These are phyloP conservation scores for Strigamia maritima DNA, from an alignment of 2,888 invertebrate species.

Conservation along the genomic window DNA sequence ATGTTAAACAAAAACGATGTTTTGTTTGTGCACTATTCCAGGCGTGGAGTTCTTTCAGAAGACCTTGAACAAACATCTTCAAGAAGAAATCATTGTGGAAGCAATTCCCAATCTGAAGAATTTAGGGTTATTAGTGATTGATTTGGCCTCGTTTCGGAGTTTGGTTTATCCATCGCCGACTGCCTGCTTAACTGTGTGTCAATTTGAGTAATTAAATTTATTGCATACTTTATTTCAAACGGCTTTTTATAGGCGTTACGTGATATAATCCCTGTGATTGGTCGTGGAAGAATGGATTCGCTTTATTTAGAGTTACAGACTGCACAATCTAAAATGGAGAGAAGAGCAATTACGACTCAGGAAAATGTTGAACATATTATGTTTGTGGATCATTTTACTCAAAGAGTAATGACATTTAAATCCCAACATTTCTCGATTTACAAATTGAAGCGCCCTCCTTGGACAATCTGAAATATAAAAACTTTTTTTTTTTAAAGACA, in stretches of 20 bases:
- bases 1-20: slow-evolving; percentile 63
- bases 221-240: neutral
- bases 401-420: slow-evolving; percentile 49
- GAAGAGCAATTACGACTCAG: slow-evolving; percentile 66
- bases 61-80: slow-evolving; percentile 57
- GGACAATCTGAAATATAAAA: no score
- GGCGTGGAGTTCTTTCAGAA: slow-evolving; percentile 64
- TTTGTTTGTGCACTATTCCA: slow-evolving; percentile 44
- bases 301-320: slow-evolving; percentile 62
- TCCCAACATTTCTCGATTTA: no score
- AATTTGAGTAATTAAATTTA: slow-evolving; percentile 46
- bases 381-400: slow-evolving; percentile 66
- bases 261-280: neutral
- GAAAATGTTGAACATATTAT: slow-evolving; percentile 70
- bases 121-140: slow-evolving; percentile 70
- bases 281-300: neutral
- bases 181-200: slow-evolving; percentile 64
- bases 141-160: slow-evolving; percentile 68
- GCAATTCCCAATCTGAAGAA: slow-evolving; percentile 63
- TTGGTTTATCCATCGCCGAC: slow-evolving; percentile 69
- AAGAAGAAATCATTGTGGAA: slow-evolving; percentile 56
- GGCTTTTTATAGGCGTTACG: neutral
- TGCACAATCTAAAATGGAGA: slow-evolving; percentile 63
- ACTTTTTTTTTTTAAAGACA: no score
- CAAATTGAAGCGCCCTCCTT: no score